These are phyloP conservation scores for Lepidurus apus DNA, from an alignment of 1,140 invertebrate species.

Conservation along the genomic window DNA sequence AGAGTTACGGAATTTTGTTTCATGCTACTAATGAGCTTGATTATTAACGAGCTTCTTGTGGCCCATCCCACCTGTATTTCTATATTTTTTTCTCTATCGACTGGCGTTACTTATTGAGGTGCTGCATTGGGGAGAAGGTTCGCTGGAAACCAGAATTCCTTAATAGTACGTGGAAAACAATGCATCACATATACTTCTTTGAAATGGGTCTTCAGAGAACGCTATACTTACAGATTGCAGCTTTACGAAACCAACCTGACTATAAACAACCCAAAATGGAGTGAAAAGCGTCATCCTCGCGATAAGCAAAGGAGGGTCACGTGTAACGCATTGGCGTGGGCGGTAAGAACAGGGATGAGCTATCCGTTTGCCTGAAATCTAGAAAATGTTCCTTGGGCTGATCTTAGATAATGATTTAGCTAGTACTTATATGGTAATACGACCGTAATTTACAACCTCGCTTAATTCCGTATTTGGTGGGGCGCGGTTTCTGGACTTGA, in stretches of 20 bases:
- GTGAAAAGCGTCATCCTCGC: background rate
- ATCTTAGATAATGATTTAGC: background rate
- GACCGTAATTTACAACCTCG: background rate
- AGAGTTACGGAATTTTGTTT: background rate
- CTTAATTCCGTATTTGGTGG: background rate
- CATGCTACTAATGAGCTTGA: conserved; percentile 9
- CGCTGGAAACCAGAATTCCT: background rate
- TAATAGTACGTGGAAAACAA: background rate
- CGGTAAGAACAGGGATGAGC: background rate
- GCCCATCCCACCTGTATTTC: background rate
- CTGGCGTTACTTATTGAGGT: background rate
- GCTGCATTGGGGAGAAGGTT: background rate
- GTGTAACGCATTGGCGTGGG: background rate
- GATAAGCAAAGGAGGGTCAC: background rate
- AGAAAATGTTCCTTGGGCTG: background rate
- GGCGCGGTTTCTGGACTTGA: background rate
- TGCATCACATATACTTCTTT: too few species aligned
- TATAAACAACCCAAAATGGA: background rate
- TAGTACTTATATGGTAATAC: conserved; percentile 6
- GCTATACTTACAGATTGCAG: background rate
- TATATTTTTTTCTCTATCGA: background rate
- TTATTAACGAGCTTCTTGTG: conserved; percentile 2
- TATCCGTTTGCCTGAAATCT: background rate
- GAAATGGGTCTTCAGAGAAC: background rate
- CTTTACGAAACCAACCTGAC: background rate